These are phyloP conservation scores for Caenorhabditis brenneri DNA, from an alignment of 1,140 invertebrate species.

Conservation along the genomic window DNA sequence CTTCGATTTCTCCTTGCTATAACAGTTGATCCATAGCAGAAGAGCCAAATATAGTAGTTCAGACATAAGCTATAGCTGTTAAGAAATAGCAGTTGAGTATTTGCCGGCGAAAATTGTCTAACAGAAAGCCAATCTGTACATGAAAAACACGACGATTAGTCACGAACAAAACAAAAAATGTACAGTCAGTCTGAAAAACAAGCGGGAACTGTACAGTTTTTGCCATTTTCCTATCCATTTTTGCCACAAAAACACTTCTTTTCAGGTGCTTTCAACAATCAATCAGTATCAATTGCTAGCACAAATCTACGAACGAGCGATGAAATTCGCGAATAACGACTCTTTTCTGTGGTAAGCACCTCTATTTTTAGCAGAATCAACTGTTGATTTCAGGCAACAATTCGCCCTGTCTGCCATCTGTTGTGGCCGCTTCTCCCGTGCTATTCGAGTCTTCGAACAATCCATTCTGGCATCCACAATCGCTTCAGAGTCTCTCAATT, in stretches of 20 bases:
- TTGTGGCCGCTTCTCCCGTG: conserved; percentile 46
- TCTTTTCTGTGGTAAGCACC: conserved; percentile 55
- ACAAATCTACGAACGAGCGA: conserved; percentile 55
- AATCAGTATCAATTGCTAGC: conserved; percentile 55
- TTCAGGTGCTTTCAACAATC: conserved; percentile 55
- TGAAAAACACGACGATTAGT: too few relatives aligned
- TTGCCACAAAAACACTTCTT: neutral
- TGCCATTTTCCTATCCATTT: too few relatives aligned
- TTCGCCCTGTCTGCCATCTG: conserved; percentile 55
- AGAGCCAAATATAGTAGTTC: too few relatives aligned
- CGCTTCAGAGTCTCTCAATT: neutral
- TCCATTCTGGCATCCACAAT: conserved; percentile 39
- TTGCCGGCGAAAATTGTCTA: too few relatives aligned
- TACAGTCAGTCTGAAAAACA: too few relatives aligned
- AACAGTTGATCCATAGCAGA: too few relatives aligned
- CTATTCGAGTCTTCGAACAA: conserved; percentile 51
- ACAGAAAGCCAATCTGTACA: too few relatives aligned
- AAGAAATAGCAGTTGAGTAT: too few relatives aligned
- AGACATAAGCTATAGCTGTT: too few relatives aligned
- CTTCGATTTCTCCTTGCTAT: too few relatives aligned
- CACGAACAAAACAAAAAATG: too few relatives aligned
- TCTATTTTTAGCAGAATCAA: neutral
- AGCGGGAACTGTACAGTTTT: too few relatives aligned
- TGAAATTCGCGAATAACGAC: conserved; percentile 59
- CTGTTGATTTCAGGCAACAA: conserved; percentile 46